Base-by-base conservation (phyloP, 2,888 invertebrate species). In the Scaeva pyrastri region DNA sequence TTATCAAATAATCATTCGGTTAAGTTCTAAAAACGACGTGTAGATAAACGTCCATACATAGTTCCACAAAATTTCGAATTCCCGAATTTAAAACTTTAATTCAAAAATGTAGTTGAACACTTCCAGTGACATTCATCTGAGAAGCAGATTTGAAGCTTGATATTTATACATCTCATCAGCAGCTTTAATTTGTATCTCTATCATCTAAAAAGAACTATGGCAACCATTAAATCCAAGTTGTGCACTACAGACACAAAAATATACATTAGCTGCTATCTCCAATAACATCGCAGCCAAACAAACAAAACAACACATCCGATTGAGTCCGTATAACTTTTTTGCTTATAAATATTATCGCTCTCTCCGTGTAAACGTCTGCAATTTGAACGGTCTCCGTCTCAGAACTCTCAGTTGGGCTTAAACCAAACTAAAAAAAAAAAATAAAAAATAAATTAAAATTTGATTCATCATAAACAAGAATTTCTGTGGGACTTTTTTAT, bases 391-490 rank as follows among this genome's bases (percentile, higher is more conserved):
- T 19, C 48, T 11, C 11, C 3, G 11, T 2, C 48, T 19, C 21
- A 50, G 48, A 50, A 12, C 5, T 50, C 48, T 12, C 48, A 21
- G 11, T 50, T 4, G 19, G 4, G 11, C 21, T 50, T 12, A 11
- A 48, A 31, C 7, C 4, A 31, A 31, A 7, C 7, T 31, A 31
- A 6, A 31, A 1, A 5, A 26, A 11, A 23, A 36, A 52, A 70
- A 71, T 55, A 26, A 73, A 64, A 31, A 26, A 12, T 12, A 60
- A 10, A 74, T 50, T 39, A 52, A 56, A 19, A 2, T 8, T 60
- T 14, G 19, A 39, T 66, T 83, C 74, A 77, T 83, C 70, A 77
- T 81, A 81, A 76, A 85, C 81, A 60, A 36, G 68, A 81, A 76
- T 73, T 73, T 76, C 76, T 56, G 26, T 56, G 19, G 55, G 4